These are phyloP conservation scores for Oscheius onirici DNA, from an alignment of 2,888 invertebrate genomes.

Conservation along the genomic window DNA sequence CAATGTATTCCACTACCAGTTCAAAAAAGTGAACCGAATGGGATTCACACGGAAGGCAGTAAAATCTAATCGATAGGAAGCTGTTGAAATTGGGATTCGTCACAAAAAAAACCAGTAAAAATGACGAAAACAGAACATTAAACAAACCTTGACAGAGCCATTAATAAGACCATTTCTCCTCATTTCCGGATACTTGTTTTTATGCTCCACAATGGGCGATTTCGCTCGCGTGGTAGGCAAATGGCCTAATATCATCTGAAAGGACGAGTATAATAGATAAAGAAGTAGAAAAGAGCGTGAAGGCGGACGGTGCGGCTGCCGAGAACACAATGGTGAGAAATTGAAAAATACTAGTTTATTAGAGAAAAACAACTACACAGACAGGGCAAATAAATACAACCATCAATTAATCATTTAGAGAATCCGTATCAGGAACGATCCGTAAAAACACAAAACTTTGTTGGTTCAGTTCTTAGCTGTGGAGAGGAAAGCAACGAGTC, in stretches of 20 bases:
- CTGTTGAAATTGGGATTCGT: too few species aligned
- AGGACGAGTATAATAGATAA: background rate
- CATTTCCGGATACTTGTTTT: conserved; percentile 23
- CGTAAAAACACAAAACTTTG: conserved; percentile 3
- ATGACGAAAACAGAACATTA: background rate
- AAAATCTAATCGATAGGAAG: too few species aligned
- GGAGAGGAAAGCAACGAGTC: conserved; percentile 91
- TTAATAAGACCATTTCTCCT: conserved; percentile 8
- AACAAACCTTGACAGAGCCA: background rate
- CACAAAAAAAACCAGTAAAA: too few species aligned
- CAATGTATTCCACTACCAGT: too few species aligned
- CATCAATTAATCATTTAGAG: conserved; percentile 24
- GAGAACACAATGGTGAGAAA: background rate
- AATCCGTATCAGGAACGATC: conserved; percentile 6
- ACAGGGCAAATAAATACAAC: conserved; percentile 23
- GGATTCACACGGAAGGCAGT: too few species aligned
- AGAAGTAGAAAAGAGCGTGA: background rate
- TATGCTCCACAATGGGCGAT: conserved; percentile 18
- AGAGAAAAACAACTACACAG: background rate
- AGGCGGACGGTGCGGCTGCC: background rate
- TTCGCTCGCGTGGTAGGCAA: conserved; percentile 2
- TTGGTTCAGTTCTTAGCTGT: conserved; percentile 79
- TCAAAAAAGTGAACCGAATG: too few species aligned
- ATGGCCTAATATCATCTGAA: conserved; percentile 19
- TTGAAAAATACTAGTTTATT: background rate